A percentile compares a stretch with the other conserved stretches of the same genome.
These are phyloP conservation scores for Platygyra sinensis DNA, from an alignment of 64 coral and sea anemone genomes.

Conservation along the genomic window DNA sequence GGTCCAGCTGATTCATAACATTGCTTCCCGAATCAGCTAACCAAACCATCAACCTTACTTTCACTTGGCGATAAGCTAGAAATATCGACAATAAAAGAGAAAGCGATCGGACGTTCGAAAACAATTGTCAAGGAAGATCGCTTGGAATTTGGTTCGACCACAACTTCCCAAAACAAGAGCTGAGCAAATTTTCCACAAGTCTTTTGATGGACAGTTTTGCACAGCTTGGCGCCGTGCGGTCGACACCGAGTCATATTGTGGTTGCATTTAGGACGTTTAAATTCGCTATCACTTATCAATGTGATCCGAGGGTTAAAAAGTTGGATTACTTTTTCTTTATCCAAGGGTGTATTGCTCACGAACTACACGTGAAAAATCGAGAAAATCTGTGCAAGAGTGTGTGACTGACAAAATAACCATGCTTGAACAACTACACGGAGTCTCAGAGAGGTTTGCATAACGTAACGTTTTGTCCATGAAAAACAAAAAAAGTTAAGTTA, in stretches of 20 bases:
- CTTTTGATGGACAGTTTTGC: slow-evolving; percentile 31
- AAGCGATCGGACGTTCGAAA: background rate
- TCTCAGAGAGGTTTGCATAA: background rate
- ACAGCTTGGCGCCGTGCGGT: slow-evolving; percentile 25
- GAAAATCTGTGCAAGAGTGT: background rate
- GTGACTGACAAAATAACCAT: background rate
- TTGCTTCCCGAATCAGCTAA: slow-evolving; percentile 13
- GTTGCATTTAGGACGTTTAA: slow-evolving; percentile 18
- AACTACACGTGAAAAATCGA: background rate
- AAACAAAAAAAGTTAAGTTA: background rate
- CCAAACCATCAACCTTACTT: background rate
- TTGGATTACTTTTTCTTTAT: background rate
- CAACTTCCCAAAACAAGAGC: slow-evolving; percentile 21
- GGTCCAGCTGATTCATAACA: background rate
- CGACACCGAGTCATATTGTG: slow-evolving; percentile 15
- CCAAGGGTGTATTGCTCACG: background rate
- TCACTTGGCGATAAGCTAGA: background rate
- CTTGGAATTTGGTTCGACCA: slow-evolving; percentile 34
- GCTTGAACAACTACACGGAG: background rate
- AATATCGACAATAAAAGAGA: background rate
- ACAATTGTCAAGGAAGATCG: slow-evolving; percentile 23
- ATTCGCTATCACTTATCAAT: slow-evolving; percentile 16
- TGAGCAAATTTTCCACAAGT: background rate
- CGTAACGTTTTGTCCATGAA: background rate
- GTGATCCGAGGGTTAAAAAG: slow-evolving; percentile 1